These are phyloP conservation scores for Drosophila algonquin DNA, from an alignment of 2,888 invertebrate genomes.

Conservation along the genomic window DNA sequence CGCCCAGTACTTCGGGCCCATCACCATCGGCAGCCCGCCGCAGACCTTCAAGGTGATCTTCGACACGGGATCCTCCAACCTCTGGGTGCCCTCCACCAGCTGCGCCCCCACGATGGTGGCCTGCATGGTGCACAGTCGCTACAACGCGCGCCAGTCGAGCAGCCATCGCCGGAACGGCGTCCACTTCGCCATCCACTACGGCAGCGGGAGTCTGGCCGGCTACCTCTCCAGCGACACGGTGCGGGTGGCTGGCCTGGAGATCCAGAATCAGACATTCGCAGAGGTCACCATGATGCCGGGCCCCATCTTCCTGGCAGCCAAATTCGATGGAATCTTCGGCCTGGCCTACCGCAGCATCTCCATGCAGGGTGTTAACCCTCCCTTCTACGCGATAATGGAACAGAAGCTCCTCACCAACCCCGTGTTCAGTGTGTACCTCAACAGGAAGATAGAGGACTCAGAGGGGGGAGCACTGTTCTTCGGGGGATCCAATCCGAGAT, in stretches of 20 bases:
- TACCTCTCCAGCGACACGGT: conserved; percentile 62
- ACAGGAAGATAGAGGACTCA: conserved; percentile 18
- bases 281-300: conserved; percentile 73
- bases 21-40: conserved; percentile 94
- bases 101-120: conserved; percentile 96
- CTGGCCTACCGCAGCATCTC: conserved; percentile 63
- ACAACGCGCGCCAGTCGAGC: conserved; percentile 92
- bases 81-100: conserved; percentile 99
- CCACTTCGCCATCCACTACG: conserved; percentile 62
- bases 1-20: conserved; percentile 97
- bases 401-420: conserved; percentile 49
- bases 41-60: conserved; percentile 97
- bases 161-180: conserved; percentile 92
- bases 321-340: conserved; percentile 73
- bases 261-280: conserved; percentile 59
- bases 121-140: conserved; percentile 97
- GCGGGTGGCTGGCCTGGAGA: conserved; percentile 56
- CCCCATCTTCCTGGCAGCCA: conserved; percentile 67
- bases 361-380: conserved; percentile 63
- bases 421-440: conserved; percentile 66
- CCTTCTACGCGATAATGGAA: conserved; percentile 64
- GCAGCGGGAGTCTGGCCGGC: conserved; percentile 63
- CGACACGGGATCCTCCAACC: conserved; percentile 98
- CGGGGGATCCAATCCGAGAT: conserved; percentile 59
- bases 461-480: conserved; percentile 65